These are phyloP conservation scores for Grantiella picta DNA, from an alignment of 2,113 vertebrate genomes.

Conservation along the genomic window DNA sequence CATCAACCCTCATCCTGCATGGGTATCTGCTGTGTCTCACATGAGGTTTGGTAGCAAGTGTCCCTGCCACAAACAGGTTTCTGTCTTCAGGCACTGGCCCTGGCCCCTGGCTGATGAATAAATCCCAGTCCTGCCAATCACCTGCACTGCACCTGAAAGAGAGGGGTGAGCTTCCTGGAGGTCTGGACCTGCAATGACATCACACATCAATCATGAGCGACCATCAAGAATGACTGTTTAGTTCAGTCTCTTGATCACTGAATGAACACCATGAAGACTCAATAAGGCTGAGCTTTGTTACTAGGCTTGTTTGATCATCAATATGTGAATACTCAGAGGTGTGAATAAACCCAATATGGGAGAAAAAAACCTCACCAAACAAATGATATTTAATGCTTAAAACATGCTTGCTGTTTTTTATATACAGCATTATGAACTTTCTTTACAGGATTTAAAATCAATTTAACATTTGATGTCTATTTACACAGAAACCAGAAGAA, in stretches of 20 bases:
- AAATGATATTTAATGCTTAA: neutral
- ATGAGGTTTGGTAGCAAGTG: neutral
- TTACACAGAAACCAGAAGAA: neutral
- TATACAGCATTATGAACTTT: neutral
- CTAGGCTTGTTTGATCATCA: neutral
- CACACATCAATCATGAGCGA: rapidly evolving
- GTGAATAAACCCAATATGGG: neutral
- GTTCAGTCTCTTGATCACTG: neutral
- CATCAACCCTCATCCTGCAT: neutral
- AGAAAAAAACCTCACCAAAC: neutral
- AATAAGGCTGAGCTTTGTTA: neutral
- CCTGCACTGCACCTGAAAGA: neutral
- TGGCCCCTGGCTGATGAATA: neutral
- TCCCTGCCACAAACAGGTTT: neutral
- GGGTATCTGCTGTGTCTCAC: neutral
- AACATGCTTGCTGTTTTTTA: neutral
- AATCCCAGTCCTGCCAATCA: neutral
- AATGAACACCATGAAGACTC: neutral
- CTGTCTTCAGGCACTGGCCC: neutral
- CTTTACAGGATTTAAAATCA: neutral
- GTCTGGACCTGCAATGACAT: neutral
- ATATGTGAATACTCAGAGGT: neutral
- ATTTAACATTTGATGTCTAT: neutral
- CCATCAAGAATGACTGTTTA: neutral
- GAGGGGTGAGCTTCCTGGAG: neutral